A percentile compares a stretch with the other conserved stretches of the same genome.
phyloP scores from a whole-genome alignment of 2,888 invertebrate genomes.

The Ganaspis brasiliensis region DNA sequence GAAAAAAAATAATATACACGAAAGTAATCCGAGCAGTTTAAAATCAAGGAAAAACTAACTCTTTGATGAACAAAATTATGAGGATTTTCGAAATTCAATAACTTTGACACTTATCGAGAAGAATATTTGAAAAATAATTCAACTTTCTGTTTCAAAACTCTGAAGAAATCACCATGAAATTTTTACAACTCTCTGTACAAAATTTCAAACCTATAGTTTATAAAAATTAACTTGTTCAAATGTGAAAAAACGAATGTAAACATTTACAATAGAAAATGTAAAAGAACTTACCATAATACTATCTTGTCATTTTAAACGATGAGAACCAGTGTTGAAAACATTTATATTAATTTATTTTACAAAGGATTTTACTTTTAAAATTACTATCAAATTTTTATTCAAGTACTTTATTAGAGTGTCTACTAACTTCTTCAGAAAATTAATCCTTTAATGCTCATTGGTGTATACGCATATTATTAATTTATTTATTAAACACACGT shows the following conservation, averaged over 20 bases:
- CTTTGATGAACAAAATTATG: not conserved
- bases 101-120: not conserved
- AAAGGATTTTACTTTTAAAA: no score
- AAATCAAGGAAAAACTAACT: not conserved
- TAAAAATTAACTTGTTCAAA: conserved; percentile 2
- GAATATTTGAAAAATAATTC: conserved; percentile 1
- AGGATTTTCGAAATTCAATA: conserved; percentile 6
- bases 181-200: no score
- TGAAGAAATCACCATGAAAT: no score
- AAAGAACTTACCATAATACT: no score
- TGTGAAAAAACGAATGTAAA: not conserved
- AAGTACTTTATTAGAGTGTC: not conserved
- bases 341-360: no score
- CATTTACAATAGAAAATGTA: not conserved
- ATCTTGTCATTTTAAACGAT: no score
- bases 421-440: not conserved
- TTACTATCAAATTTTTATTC: not conserved
- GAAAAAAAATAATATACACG: not conserved
- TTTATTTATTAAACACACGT: no score
- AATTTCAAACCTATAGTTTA: not conserved
- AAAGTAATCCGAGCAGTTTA: not conserved
- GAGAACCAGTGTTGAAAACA: no score
- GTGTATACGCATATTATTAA: no score
- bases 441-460: no score
- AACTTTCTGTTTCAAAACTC: not conserved